Base-by-base conservation (phyloP, 2,113 vertebrate genomes). In the Petrocephalus microphthalmus region DNA sequence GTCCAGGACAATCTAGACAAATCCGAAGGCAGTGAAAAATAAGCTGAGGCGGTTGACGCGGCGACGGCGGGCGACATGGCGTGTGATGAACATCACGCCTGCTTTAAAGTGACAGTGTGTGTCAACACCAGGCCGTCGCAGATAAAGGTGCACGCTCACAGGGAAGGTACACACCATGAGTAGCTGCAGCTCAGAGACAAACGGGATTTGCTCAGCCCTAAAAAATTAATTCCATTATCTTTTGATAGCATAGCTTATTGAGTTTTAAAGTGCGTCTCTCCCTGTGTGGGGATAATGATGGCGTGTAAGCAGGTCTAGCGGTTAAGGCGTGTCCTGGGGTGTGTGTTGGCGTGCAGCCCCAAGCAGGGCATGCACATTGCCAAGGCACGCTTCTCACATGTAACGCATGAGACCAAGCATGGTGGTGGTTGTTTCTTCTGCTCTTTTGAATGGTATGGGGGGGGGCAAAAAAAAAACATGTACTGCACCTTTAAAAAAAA, bases 211-310 rank as follows among this genome's bases (percentile, higher is more conserved):
- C 82, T 15, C 20, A 25, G 49, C 82, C 15, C 42, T 84, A 49
- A 52, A 84, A 84, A 74, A 84, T 84, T 52, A 84, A 51, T 84
- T 84, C 82, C 20, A 71, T n/a, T 71, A 22, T n/a, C 64, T 92
- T 93, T 92, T 94, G 91, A 95, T 94, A 94, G 93, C 91, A 93
- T 93, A 94, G 89, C 88, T 93, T 93, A 94, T 94, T 94, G 93
- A 93, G 92, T 93, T 90, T 93, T 91, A 93, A 92, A 92, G 91
- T 91, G 92, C 90, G 91, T 92, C 90, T 93, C 92, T 92, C 67
- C 15, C 92, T 94, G 93, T 92, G 92, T 89, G 90, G 64, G 92
- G 93, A 93, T 94, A 93, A 93, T 89, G 94, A 93, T 92, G 92
- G 92, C 90, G 91, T 91, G 93, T 93, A 93, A 94, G 91, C 91